Conservation (phyloP, 2,888 invertebrate genomes). For the Chrysomela aeneicollis region DNA sequence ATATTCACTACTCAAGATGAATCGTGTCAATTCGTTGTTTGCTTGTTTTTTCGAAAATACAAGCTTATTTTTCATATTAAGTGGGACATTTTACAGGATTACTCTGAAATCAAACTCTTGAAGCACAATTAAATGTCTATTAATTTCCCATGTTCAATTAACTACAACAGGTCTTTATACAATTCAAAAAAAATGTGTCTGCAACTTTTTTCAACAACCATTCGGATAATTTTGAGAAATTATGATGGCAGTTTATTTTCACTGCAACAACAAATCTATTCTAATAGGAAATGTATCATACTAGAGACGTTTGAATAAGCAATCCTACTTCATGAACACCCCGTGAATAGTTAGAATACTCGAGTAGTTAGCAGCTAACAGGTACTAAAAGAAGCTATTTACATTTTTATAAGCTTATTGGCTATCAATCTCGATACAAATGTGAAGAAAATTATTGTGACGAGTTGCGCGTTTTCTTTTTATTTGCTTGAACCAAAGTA, state of each 20-base stretch:
- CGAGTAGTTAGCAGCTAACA: background rate
- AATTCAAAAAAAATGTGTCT: background rate
- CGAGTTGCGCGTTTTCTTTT: background rate
- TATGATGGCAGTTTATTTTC: too few species aligned
- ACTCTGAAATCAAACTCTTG: background rate
- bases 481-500: too few species aligned
- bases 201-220: too few species aligned
- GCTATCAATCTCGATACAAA: background rate
- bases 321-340: too few species aligned
- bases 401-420: background rate
- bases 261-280: too few species aligned
- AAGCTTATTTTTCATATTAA: too few species aligned
- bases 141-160: background rate
- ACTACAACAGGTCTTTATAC: background rate
- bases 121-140: background rate
- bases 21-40: too few species aligned
- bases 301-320: too few species aligned
- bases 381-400: slow-evolving; percentile 1
- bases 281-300: too few species aligned
- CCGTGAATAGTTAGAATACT: background rate
- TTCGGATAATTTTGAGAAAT: too few species aligned
- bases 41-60: too few species aligned
- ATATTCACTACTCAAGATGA: too few species aligned
- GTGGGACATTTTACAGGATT: background rate
- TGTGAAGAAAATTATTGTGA: background rate